Evolutionary conservation across 2,888 invertebrate species (phyloP).

Genomic region (Strigamia crassipes): DNA sequence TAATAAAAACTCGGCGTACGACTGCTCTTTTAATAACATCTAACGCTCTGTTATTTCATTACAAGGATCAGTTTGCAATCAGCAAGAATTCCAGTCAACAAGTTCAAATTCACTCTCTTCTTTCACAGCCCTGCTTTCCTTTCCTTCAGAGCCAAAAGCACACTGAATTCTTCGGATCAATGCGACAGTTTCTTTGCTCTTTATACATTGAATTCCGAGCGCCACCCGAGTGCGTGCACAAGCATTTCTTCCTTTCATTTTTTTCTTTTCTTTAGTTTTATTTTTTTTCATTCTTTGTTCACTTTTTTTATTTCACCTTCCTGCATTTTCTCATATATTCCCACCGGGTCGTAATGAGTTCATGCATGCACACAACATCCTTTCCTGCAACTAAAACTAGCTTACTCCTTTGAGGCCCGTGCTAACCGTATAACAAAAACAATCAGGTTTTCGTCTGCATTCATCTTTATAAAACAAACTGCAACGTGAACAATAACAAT

Average conservation of each 20-base stretch:
- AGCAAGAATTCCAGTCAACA: not conserved
- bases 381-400: slow-evolving; percentile 17
- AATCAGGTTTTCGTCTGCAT: slow-evolving; percentile 6
- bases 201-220: slow-evolving; percentile 32
- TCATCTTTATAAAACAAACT: not conserved
- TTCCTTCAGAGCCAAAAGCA: not conserved
- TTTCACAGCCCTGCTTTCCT: not conserved
- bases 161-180: slow-evolving; percentile 11
- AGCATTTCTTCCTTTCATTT: slow-evolving; percentile 2
- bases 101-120: slow-evolving; percentile 11
- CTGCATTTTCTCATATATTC: slow-evolving; percentile 24
- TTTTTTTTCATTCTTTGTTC: not conserved
- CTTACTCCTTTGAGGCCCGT: slow-evolving; percentile 14
- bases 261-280: not conserved
- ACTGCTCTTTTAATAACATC: too few species aligned
- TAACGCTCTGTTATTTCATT: too few species aligned
- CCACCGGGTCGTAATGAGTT: slow-evolving; percentile 22
- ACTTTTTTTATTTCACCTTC: not conserved
- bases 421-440: slow-evolving; percentile 1
- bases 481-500: not conserved
- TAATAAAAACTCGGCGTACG: too few species aligned
- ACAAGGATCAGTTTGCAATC: not conserved
- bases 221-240: slow-evolving; percentile 23
- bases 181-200: slow-evolving; percentile 29
- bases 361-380: slow-evolving; percentile 20